phyloP scores from a whole-genome alignment of 2,797 vertebrate genomes.

The Anableps anableps region DNA sequence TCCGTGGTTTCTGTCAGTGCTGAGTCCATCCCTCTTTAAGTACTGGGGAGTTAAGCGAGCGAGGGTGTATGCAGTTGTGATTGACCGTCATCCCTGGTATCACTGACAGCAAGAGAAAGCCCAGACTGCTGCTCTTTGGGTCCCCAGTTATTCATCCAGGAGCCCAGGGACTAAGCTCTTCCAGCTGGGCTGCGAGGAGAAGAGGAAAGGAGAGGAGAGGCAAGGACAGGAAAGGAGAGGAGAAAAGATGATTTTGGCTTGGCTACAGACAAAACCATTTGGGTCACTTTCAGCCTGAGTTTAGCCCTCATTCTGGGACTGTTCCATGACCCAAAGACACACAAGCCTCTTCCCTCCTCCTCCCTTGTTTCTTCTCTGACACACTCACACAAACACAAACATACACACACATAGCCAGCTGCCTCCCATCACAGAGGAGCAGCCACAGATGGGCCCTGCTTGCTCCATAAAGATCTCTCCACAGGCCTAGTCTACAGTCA shows the following conservation, averaged over 20 bases:
- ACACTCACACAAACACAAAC: slow-evolving; percentile 37
- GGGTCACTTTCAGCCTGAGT: slow-evolving; percentile 69
- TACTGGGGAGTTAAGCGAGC: slow-evolving; percentile 65
- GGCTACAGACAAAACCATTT: slow-evolving; percentile 28
- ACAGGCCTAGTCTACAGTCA: slow-evolving; percentile 73
- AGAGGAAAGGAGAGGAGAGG: slow-evolving; percentile 4
- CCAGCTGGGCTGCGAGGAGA: slow-evolving; percentile 58
- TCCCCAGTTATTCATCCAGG: slow-evolving; percentile 69
- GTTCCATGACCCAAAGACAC: slow-evolving; percentile 67
- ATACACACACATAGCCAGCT: slow-evolving; percentile 74
- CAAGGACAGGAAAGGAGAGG: not conserved
- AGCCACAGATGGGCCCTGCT: slow-evolving; percentile 83
- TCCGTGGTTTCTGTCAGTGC: slow-evolving; percentile 68
- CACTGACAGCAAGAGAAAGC: slow-evolving; percentile 77
- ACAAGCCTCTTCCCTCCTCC: slow-evolving; percentile 43
- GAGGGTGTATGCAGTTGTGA: slow-evolving; percentile 66
- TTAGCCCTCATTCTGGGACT: slow-evolving; percentile 63
- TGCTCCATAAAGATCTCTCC: slow-evolving; percentile 84
- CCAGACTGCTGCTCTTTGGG: slow-evolving; percentile 71
- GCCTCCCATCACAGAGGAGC: slow-evolving; percentile 79
- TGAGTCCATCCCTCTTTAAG: slow-evolving; percentile 68
- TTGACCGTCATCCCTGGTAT: slow-evolving; percentile 75
- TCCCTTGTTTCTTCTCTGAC: slow-evolving; percentile 50
- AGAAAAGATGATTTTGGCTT: slow-evolving; percentile 36
- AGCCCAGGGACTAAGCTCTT: slow-evolving; percentile 64